Percentiles rank a stretch among this genome's conserved stretches.
phyloP scores from a whole-genome alignment of 1,140 invertebrate genomes.

The Apis cerana region DNA sequence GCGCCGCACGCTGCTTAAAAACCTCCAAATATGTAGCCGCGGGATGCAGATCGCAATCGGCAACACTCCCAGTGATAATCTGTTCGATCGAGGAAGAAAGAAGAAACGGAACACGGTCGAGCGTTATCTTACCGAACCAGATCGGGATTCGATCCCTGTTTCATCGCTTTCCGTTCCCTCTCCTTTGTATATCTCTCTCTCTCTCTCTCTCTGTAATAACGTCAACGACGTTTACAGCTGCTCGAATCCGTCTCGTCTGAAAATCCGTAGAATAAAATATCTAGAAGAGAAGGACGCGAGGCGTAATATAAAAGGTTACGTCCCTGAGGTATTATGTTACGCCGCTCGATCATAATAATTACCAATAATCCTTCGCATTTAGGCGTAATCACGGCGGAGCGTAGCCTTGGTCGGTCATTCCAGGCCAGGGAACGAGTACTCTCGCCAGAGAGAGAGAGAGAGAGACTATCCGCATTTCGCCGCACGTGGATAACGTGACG shows the following conservation, averaged over 20 bases:
- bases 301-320: neutral
- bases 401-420: slow-evolving; percentile 57
- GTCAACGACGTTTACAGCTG: neutral
- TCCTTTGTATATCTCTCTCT: too few relatives aligned
- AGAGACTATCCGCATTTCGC: too few relatives aligned
- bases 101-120: neutral
- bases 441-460: slow-evolving; percentile 22
- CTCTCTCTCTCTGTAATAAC: neutral
- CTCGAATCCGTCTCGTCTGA: neutral
- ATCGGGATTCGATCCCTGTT: neutral
- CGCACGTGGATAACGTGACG: neutral
- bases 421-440: neutral
- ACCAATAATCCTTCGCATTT: slow-evolving; percentile 67
- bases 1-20: slow-evolving; percentile 30
- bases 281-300: too few relatives aligned
- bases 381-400: slow-evolving; percentile 59
- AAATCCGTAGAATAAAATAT: neutral
- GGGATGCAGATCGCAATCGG: slow-evolving; percentile 53
- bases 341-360: slow-evolving; percentile 69
- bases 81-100: slow-evolving; percentile 33
- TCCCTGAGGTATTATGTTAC: slow-evolving; percentile 45
- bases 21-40: slow-evolving; percentile 26
- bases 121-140: neutral
- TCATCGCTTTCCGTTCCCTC: slow-evolving; percentile 10
- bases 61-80: slow-evolving; percentile 35